Conservation (phyloP, 2,797 vertebrate genomes). For the Erithacus rubecula region DNA sequence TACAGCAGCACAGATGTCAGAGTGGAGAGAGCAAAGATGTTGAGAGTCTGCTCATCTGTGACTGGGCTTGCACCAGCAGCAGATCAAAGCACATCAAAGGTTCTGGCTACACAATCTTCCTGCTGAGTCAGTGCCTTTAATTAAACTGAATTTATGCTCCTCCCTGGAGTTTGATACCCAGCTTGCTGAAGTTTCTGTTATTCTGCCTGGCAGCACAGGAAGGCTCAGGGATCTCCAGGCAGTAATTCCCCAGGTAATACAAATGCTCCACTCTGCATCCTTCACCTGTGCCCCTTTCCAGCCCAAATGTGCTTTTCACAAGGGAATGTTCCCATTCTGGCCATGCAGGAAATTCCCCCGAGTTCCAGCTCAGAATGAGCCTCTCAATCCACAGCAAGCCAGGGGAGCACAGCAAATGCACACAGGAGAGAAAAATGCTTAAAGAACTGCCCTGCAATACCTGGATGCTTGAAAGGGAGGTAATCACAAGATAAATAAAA, state of each 20-base stretch:
- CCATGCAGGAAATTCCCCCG: neutral
- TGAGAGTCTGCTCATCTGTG: neutral
- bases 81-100: neutral
- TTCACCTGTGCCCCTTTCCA: neutral
- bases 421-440: neutral
- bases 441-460: neutral
- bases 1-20: neutral
- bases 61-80: neutral
- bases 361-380: neutral
- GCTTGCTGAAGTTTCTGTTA: neutral
- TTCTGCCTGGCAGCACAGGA: neutral
- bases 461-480: neutral
- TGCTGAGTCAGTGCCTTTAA: neutral
- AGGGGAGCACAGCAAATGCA: neutral
- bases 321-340: neutral
- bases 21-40: neutral
- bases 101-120: neutral
- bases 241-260: accelerated
- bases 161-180: neutral
- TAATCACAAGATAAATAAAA: neutral
- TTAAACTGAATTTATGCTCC: neutral
- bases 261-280: neutral
- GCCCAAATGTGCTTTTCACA: neutral
- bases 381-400: neutral
- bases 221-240: neutral